Percentiles rank a stretch among this genome's conserved stretches.
Conservation (phyloP, 2,888 invertebrate species). For the Adineta ricciae region DNA sequence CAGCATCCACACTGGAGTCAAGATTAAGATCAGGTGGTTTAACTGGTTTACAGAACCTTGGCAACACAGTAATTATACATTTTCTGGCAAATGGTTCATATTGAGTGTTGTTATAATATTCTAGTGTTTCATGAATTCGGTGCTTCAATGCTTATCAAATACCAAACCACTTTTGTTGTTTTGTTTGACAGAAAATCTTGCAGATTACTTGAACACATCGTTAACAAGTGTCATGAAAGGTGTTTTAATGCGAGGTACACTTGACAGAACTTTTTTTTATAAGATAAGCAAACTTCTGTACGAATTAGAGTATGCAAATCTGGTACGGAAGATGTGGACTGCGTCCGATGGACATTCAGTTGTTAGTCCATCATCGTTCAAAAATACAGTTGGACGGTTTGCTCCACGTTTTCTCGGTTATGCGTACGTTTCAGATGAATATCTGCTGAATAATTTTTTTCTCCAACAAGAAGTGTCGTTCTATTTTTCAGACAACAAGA, state of each 20-base stretch:
- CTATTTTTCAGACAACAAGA: background rate
- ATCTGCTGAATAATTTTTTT: no score
- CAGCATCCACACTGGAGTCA: background rate
- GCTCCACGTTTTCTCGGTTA: slow-evolving; percentile 84
- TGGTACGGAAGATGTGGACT: slow-evolving; percentile 48
- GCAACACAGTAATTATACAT: slow-evolving; percentile 61
- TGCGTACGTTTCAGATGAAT: slow-evolving; percentile 16
- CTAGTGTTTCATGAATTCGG: slow-evolving; percentile 77
- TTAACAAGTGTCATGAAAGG: slow-evolving; percentile 73
- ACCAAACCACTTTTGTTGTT: slow-evolving; percentile 68
- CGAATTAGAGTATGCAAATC: slow-evolving; percentile 52
- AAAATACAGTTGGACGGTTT: slow-evolving; percentile 56
- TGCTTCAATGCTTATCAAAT: slow-evolving; percentile 74
- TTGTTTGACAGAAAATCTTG: slow-evolving; percentile 59
- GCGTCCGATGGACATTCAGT: slow-evolving; percentile 37
- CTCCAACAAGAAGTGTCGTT: no score
- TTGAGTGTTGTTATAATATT: slow-evolving; percentile 37
- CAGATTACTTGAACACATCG: slow-evolving; percentile 61
- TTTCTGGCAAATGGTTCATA: slow-evolving; percentile 14
- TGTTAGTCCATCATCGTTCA: slow-evolving; percentile 46
- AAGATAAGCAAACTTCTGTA: background rate
- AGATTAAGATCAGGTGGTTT: slow-evolving; percentile 51
- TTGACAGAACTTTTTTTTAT: no score
- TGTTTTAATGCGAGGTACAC: slow-evolving; percentile 61
- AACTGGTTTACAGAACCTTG: slow-evolving; percentile 81